phyloP scores from a whole-genome alignment of 2,888 invertebrate species.

The Atherix ibis region DNA sequence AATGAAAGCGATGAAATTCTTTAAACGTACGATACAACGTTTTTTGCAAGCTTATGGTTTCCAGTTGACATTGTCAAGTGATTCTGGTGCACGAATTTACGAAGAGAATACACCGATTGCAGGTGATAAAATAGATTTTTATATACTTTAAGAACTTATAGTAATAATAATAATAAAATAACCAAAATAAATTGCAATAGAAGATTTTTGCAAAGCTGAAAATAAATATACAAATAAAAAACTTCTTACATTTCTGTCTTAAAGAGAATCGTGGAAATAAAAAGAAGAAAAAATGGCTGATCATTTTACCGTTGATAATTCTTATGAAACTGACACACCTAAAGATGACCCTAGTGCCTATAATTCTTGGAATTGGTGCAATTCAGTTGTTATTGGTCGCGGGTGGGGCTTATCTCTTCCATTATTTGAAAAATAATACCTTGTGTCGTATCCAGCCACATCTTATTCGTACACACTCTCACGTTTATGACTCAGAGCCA shows the following conservation, averaged over 20 bases:
- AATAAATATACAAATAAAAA: no score
- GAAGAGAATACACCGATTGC: no score
- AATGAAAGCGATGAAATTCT: neutral
- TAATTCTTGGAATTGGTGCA: constrained; percentile 2
- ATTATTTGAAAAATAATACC: constrained; percentile 5
- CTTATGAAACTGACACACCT: constrained; percentile 5
- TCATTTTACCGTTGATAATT: constrained; percentile 6
- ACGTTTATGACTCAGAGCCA: constrained; percentile 16
- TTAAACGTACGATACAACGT: neutral
- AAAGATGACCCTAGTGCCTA: constrained; percentile 1
- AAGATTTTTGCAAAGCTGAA: no score
- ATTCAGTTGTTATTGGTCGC: constrained; percentile 4
- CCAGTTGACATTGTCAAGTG: neutral
- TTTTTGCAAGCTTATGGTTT: neutral
- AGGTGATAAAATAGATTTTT: no score
- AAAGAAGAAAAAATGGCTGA: constrained; percentile 4
- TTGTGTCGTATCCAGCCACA: constrained; percentile 6
- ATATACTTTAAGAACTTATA: no score
- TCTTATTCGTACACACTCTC: constrained; percentile 6
- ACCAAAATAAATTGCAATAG: no score
- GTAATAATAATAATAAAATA: no score
- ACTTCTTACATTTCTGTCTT: no score
- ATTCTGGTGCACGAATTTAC: neutral
- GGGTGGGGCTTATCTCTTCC: constrained; percentile 4
- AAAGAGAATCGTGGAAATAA: neutral